These are phyloP conservation scores for Eunapius fragilis DNA, from an alignment of 37 sponge, comb jelly and placozoan species.

Conservation along the genomic window DNA sequence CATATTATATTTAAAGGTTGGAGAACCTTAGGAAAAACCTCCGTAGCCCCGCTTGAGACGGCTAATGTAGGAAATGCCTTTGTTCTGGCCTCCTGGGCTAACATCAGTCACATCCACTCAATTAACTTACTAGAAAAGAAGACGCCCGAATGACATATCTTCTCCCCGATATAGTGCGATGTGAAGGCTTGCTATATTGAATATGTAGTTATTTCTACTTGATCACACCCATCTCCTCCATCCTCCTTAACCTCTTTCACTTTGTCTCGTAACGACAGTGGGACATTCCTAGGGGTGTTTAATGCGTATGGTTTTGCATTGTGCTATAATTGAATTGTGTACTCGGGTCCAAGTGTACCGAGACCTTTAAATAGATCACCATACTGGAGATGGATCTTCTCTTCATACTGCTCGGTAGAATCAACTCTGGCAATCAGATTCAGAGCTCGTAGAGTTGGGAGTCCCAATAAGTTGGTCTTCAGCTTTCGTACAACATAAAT, in stretches of 20 bases:
- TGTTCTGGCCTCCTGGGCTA: too few relatives aligned
- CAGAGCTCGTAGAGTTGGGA: constrained; percentile 4
- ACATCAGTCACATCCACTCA: too few relatives aligned
- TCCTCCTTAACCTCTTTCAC: neutral
- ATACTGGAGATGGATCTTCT: neutral
- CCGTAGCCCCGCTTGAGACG: too few relatives aligned
- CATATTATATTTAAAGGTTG: too few relatives aligned
- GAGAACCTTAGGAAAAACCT: too few relatives aligned
- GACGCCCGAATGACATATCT: too few relatives aligned
- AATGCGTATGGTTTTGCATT: constrained; percentile 26
- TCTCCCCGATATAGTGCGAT: too few relatives aligned
- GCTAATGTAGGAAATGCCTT: too few relatives aligned
- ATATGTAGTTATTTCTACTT: too few relatives aligned
- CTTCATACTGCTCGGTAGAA: neutral
- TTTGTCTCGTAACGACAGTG: constrained; percentile 16
- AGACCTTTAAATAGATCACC: too few relatives aligned
- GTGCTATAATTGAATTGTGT: constrained; percentile 14
- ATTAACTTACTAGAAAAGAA: too few relatives aligned
- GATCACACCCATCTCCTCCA: neutral
- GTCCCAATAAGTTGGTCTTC: neutral
- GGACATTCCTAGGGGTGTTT: constrained; percentile 13
- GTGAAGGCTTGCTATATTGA: too few relatives aligned
- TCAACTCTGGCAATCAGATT: constrained; percentile 18
- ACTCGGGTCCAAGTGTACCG: constrained; percentile 1
- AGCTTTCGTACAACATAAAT: constrained; percentile 20